These are phyloP conservation scores for Ceryle rudis DNA, from an alignment of 2,797 vertebrate species.

Conservation along the genomic window DNA sequence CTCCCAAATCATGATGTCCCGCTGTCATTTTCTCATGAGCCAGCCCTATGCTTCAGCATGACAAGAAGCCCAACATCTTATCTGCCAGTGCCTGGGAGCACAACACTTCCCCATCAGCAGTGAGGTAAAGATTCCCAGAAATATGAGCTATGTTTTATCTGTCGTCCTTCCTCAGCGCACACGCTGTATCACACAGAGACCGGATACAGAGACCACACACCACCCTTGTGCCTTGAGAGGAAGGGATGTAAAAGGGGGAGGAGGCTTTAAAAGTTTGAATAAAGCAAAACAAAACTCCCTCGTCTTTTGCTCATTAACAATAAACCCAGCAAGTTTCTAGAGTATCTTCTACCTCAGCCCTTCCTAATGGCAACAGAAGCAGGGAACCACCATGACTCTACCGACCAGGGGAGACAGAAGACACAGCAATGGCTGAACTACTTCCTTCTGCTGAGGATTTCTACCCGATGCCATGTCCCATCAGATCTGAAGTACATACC, in stretches of 20 bases:
- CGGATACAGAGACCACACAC: constrained; percentile 53
- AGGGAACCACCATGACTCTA: background rate
- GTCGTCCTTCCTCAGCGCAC: constrained; percentile 13
- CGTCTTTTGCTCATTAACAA: background rate
- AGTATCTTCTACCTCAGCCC: background rate
- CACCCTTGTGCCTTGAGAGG: background rate
- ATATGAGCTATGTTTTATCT: constrained; percentile 1
- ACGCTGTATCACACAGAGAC: background rate
- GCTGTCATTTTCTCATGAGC: background rate
- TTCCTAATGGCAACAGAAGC: background rate
- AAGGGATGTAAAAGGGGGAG: background rate
- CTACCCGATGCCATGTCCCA: background rate
- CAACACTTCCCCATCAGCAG: constrained; percentile 16
- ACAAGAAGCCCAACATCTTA: constrained; percentile 34
- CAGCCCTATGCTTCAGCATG: background rate
- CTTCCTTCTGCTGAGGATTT: background rate
- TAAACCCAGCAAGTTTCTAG: background rate
- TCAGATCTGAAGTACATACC: rapidly evolving
- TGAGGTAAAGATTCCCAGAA: constrained; percentile 71
- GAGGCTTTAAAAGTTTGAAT: background rate
- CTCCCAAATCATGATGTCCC: background rate
- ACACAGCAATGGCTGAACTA: background rate
- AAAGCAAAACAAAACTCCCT: background rate
- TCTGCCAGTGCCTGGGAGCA: constrained; percentile 3
- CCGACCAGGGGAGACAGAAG: background rate